Evolutionary conservation across 2,113 vertebrate species (phyloP), one percentile per base, ranked within the genome.

Genomic region (Eudyptes chrysolophus): DNA sequence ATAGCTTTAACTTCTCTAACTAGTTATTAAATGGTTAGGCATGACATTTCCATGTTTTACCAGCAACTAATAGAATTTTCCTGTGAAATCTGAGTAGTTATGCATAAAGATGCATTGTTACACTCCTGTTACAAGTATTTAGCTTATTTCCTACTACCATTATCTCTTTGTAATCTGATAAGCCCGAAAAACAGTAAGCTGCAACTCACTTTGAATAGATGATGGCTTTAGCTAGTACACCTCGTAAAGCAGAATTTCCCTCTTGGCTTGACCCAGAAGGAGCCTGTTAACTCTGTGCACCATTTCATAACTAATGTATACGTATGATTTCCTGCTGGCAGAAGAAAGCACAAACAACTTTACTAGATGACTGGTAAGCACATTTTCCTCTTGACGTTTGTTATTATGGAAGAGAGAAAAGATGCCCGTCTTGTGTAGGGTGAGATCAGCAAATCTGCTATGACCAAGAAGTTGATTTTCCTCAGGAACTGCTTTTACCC

Each of bases 381-480:
- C 9, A 27, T 81, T 96, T 95, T 85, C 51, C 61, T 54, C 25
- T 40, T 89, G 42, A n/a, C 17, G 4, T 84, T n/a, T 1, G 0
- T 71, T 85, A 13, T 62, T 71, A 69, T 17, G 38, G 62, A 76
- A 54, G 21, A 65, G 20, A 83, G 48, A 34, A 95, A 84, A 83
- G 54, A 54, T 52, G 55, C 40, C 64, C 0, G 0, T 66, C 51
- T 83, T 84, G 29, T 68, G 80, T 34, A 75, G 54, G 44, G 72
- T 94, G 49, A 85, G 48, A 97, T 97, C 75, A 95, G 75, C 54
- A 95, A 88, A 81, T 87, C 54, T 76, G 74, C 77, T 92, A 62
- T 90, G 60, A 90, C 42, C 72, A 84, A 62, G 62, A 93, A 74
- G 82, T 65, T 87, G 64, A 77, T 92, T 96, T 94, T 89, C 52